Evolutionary conservation across 2,113 vertebrate genomes (phyloP).

Genomic region (Pollachius pollachius): DNA sequence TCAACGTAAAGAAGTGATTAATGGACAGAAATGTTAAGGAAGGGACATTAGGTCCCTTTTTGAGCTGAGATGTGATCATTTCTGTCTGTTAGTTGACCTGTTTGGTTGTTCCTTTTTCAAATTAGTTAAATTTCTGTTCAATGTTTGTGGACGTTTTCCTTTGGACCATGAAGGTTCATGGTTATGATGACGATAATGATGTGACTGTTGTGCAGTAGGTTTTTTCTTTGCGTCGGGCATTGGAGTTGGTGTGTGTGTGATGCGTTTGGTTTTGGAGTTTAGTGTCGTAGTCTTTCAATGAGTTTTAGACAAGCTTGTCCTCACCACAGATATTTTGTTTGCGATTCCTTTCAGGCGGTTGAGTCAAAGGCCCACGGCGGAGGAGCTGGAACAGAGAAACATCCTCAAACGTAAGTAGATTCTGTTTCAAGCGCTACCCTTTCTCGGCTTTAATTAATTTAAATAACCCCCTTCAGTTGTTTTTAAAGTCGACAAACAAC

Average conservation of each 20-base stretch:
- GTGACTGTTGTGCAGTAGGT: not conserved
- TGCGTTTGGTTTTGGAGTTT: not conserved
- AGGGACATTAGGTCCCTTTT: conserved; percentile 18
- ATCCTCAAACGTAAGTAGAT: conserved; percentile 95
- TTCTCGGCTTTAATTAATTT: too few relatives aligned
- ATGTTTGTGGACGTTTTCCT: not conserved
- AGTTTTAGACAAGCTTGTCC: conserved; percentile 20
- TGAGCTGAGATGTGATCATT: not conserved
- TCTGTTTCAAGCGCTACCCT: not conserved
- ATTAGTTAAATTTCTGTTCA: not conserved
- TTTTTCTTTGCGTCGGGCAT: not conserved
- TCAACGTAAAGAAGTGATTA: conserved; percentile 7
- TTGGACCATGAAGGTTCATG: conserved; percentile 4
- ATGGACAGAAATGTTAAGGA: conserved; percentile 11
- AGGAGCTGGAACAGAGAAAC: conserved; percentile 97
- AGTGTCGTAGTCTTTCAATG: not conserved
- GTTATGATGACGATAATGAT: not conserved
- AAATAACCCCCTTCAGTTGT: too few relatives aligned
- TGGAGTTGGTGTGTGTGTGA: not conserved
- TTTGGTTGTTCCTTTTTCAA: not conserved
- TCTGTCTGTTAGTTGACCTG: not conserved
- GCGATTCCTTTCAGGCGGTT: conserved; percentile 86
- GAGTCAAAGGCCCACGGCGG: conserved; percentile 95
- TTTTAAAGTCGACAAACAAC: too few relatives aligned
- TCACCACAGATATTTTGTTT: conserved; percentile 40